Base-by-base conservation (phyloP, 2,888 invertebrate species). In the Drosophila sordidapex region DNA sequence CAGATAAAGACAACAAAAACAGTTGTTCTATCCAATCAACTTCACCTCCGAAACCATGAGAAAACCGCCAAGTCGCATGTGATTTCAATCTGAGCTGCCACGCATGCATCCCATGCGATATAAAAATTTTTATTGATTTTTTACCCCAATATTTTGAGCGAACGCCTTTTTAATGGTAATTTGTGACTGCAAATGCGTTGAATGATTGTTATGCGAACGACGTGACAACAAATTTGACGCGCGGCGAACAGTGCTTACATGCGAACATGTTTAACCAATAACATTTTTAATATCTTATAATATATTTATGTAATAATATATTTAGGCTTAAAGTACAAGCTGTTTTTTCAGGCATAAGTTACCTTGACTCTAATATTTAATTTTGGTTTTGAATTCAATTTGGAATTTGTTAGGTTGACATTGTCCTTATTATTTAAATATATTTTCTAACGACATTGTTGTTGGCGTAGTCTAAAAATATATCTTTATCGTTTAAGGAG, bases 181-280 rank as follows among this genome's bases (percentile, higher is more conserved):
- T 80, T 69, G 65, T 48, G 60, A 48, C 62, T 71, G 69, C 64
- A 71, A 68, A 73, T 43, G 56, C 81, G 70, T 79, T 79, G 73
- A 85, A 76, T 72, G 72, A 72, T 76, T 85, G 21, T 82, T 76
- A 85, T 74, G 70, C 10, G 53, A 64, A 67, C 68, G 53, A 82
- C 83, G 88, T 85, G 85, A 54, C 36, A 11, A 27, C 15, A 51
- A 21, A 56, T 33, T 4, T 4, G 27, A 29, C 6, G 15, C 6
- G 33, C 43, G 0, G 4, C 4, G 18, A 52, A 52, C 31, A 33
- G 11, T 54, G 25, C 21, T 21, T 21, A 21, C 21, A 21, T 21
- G 21, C 21, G 21, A 21, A 27, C 4, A 27, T 18, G 21, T 10
- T 0, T 13, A 21, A 3, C 21, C 13, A 21, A 13, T 46, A 21